Percentiles rank a stretch among this genome's conserved stretches.
Evolutionary conservation across 2,888 invertebrate genomes (phyloP).

Genomic region (Spodoptera exigua): DNA sequence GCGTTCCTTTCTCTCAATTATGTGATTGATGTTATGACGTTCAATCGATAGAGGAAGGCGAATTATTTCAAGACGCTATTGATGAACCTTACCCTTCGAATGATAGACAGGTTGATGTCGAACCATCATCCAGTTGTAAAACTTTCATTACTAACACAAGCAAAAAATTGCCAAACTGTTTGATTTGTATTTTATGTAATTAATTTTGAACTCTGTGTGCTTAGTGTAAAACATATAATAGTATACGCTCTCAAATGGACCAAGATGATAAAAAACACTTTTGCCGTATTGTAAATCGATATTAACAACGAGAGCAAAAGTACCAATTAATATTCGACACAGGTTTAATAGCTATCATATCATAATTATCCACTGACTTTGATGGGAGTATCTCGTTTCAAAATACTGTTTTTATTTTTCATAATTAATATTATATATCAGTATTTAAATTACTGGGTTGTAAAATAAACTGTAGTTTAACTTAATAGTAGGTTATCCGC

Average conservation of each 20-base stretch:
- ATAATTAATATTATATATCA: constrained; percentile 38
- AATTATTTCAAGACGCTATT: constrained; percentile 54
- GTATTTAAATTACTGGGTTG: constrained; percentile 43
- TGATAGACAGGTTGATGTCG: constrained; percentile 37
- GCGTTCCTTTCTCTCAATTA: constrained; percentile 56
- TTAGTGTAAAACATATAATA: constrained; percentile 29
- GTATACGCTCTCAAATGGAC: constrained; percentile 39
- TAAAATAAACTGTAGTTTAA: constrained; percentile 52
- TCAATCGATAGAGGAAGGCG: constrained; percentile 42
- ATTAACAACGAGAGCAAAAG: constrained; percentile 53
- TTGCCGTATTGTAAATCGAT: constrained; percentile 41
- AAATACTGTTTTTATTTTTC: constrained; percentile 29
- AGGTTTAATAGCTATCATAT: constrained; percentile 49
- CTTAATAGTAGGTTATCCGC: constrained; percentile 39
- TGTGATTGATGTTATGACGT: constrained; percentile 56
- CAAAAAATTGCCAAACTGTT: constrained; percentile 57
- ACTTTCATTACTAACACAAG: constrained; percentile 61
- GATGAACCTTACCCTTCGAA: constrained; percentile 53
- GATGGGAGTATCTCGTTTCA: constrained; percentile 45
- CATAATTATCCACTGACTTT: constrained; percentile 42
- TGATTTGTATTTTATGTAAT: constrained; percentile 34
- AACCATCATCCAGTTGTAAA: constrained; percentile 50
- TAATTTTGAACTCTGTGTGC: constrained; percentile 51
- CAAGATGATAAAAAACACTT: constrained; percentile 40
- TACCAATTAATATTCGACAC: constrained; percentile 52